phyloP scores from a whole-genome alignment of 2,888 invertebrate genomes.

The Ischnus inquisitorius region DNA sequence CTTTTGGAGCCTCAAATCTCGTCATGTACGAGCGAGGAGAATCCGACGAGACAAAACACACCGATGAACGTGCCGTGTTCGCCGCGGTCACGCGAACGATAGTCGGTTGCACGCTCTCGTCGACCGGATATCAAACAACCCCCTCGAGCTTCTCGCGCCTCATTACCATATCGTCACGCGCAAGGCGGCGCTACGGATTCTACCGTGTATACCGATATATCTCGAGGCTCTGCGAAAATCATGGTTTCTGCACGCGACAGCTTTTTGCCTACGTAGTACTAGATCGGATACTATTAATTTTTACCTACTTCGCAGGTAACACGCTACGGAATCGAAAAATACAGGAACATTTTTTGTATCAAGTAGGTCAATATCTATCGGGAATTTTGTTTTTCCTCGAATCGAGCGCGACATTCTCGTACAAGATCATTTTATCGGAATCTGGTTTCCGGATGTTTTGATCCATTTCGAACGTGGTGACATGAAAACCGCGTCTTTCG shows the following conservation, averaged over 20 bases:
- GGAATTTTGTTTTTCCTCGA: no score
- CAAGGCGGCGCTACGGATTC: slow-evolving; percentile 10
- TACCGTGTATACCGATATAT: slow-evolving; percentile 1
- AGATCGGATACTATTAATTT: no score
- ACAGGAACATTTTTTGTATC: no score
- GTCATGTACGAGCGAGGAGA: not conserved
- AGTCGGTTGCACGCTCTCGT: slow-evolving; percentile 25
- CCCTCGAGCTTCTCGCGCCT: slow-evolving; percentile 38
- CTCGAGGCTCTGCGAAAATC: slow-evolving; percentile 18
- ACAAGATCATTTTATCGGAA: no score
- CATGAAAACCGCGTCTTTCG: no score
- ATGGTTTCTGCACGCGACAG: not conserved
- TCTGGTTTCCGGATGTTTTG: no score
- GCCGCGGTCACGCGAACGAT: slow-evolving; percentile 13
- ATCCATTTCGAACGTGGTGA: no score
- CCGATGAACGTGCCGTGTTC: not conserved
- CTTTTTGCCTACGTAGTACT: not conserved
- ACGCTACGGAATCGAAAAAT: no score
- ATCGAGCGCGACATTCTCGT: no score
- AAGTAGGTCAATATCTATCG: no score
- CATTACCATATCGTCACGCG: slow-evolving; percentile 51
- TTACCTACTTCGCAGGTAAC: no score
- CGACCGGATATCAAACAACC: slow-evolving; percentile 43
- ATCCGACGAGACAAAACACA: not conserved
- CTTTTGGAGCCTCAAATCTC: not conserved